phyloP scores from a whole-genome alignment of 2,888 invertebrate species.

The Nemotelus nigrinus region DNA sequence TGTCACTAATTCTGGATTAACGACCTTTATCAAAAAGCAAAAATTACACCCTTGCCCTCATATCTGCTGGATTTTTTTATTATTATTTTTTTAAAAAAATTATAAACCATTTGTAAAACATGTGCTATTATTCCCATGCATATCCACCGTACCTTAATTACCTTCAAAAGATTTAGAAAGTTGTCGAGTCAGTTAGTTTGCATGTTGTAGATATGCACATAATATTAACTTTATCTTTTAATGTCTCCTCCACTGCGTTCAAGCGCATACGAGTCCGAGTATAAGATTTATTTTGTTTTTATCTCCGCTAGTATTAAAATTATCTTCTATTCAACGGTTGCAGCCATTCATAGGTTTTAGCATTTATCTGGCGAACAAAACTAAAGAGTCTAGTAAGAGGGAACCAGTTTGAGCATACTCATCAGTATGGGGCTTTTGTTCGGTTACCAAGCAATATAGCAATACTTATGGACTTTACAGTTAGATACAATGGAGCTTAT shows the following conservation, averaged over 20 bases:
- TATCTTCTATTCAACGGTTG: slow-evolving; percentile 4
- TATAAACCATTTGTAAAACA: too few relatives aligned
- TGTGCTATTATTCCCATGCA: too few relatives aligned
- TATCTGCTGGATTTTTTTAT: too few relatives aligned
- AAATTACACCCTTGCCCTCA: too few relatives aligned
- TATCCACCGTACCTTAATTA: slow-evolving; percentile 17
- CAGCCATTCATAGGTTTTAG: background rate
- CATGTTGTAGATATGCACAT: background rate
- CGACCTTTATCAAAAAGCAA: too few relatives aligned
- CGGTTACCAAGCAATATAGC: background rate
- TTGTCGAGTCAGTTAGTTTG: slow-evolving; percentile 5
- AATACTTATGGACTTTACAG: background rate
- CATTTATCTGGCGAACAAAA: background rate
- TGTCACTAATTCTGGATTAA: too few relatives aligned
- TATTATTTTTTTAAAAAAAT: too few relatives aligned
- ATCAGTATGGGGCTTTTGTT: background rate
- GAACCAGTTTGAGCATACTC: slow-evolving; percentile 2
- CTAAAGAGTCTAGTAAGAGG: background rate
- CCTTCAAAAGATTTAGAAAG: slow-evolving; percentile 39
- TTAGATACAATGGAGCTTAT: slow-evolving; percentile 17
- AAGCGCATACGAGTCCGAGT: background rate
- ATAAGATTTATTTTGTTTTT: slow-evolving; percentile 1
- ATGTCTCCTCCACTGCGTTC: background rate
- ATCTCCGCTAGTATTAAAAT: background rate
- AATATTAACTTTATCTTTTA: background rate